Evolutionary conservation across 37 sponge, comb jelly and placozoan genomes (phyloP), one percentile per base, ranked within the genome.

Genomic region (Agelas oroides): DNA sequence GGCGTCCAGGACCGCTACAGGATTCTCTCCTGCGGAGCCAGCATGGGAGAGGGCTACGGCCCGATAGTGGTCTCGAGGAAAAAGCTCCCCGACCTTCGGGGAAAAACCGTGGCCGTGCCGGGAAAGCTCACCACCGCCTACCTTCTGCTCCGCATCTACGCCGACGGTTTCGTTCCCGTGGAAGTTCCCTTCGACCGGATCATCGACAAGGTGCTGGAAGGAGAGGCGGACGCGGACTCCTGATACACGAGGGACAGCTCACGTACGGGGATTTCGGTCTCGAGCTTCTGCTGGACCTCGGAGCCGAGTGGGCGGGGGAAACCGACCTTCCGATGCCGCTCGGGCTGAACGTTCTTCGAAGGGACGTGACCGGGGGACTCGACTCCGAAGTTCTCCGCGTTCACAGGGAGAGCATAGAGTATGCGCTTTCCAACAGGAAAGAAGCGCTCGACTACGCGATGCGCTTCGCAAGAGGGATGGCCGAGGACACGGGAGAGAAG

Each of bases 211-310:
- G 58, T 56, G 17, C 17, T 56, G 17, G 58, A 56, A 15, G 58
- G 58, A 15, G 18, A 15, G 17, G 58, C 18, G 58, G 58, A 56
- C 18, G 58, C 58, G 58, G 58, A 56, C 58, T 56, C 17, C 58
- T 56, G 58, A 56, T 56, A 15, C 58, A 56, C 58, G 58, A 56
- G 58, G 58, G 58, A 18, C 58, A 56, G 58, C 58, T 56, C 58
- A 56, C 58, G 58, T 56, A 56, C 18, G 58, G 17, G 17, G 58
- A 56, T 18, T 15, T 19, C 15, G 58, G 58, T 15, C 58, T 56
- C 17, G 17, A 18, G 58, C 18, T 15, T 18, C 58, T 56, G 58
- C 17, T 56, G 15, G 58, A 56, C 18, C 58, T 56, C 17, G 58
- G 58, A 15, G 58, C 18, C 58, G 15, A 18, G 58, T 56, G 58